phyloP scores from a whole-genome alignment of 2,888 invertebrate genomes.

The Nomada lathburiana region DNA sequence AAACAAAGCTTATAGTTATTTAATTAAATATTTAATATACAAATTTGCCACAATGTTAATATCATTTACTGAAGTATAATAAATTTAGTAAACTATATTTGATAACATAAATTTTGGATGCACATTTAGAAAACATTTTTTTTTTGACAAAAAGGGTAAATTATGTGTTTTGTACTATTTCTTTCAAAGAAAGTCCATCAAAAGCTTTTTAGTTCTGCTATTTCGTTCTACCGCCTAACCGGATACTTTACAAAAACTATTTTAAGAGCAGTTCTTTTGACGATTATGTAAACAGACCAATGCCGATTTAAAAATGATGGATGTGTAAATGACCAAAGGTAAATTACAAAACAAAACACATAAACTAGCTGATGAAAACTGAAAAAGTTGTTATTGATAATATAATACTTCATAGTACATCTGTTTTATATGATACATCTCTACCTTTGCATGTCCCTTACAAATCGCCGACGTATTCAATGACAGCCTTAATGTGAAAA shows the following conservation, averaged over 20 bases:
- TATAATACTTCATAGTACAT: neutral
- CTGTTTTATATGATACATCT: neutral
- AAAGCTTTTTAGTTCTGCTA: neutral
- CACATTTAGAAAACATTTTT: neutral
- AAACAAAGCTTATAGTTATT: conserved; percentile 1
- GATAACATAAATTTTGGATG: neutral
- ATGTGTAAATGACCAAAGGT: neutral
- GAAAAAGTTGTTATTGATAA: neutral
- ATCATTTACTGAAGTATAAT: no score
- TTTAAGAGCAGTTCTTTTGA: conserved; percentile 48
- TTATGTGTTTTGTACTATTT: conserved; percentile 28
- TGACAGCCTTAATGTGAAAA: conserved; percentile 64
- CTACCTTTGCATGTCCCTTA: conserved; percentile 70
- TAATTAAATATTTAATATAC: neutral
- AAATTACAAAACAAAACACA: neutral
- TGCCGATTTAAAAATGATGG: conserved; percentile 6
- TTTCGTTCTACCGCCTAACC: neutral
- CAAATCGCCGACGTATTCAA: conserved; percentile 61
- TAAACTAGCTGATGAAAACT: neutral
- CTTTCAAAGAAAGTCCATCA: neutral
- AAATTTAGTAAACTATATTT: neutral
- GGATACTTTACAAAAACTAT: conserved; percentile 52
- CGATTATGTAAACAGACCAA: conserved; percentile 67
- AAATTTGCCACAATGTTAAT: neutral
- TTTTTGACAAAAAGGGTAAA: neutral